Evolutionary conservation across 2,113 vertebrate genomes (phyloP).

Genomic region (Gorsachius goisagi): DNA sequence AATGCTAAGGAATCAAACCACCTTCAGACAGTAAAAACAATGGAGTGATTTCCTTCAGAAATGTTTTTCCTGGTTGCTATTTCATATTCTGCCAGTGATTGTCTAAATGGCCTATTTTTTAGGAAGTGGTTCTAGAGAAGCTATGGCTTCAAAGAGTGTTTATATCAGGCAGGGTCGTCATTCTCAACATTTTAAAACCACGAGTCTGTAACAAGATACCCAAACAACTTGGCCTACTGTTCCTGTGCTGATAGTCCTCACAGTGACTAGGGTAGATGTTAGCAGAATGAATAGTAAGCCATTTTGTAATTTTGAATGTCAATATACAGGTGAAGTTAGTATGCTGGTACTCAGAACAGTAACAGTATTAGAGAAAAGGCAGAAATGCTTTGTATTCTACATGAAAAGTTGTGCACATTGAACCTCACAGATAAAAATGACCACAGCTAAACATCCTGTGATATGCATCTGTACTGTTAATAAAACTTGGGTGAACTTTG

Average conservation of each 20-base stretch:
- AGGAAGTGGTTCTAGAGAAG: constrained; percentile 51
- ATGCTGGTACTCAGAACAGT: neutral
- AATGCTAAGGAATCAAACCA: constrained; percentile 26
- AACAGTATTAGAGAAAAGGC: neutral
- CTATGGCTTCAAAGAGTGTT: constrained; percentile 64
- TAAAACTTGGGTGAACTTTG: neutral
- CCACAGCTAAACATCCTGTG: neutral
- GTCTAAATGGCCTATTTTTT: constrained; percentile 52
- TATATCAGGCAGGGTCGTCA: neutral
- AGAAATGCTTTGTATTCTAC: neutral
- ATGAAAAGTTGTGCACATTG: neutral
- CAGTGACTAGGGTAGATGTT: neutral
- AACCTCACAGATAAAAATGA: neutral
- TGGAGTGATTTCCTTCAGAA: constrained; percentile 47
- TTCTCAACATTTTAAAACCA: constrained; percentile 19
- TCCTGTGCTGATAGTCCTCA: neutral
- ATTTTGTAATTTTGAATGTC: neutral
- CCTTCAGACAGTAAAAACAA: constrained; percentile 38
- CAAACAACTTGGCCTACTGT: neutral
- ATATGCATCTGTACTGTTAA: neutral
- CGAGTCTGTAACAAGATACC: neutral
- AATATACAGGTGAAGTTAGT: neutral
- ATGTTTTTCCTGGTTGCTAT: constrained; percentile 50
- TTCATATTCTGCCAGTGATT: constrained; percentile 73
- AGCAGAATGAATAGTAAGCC: neutral